A percentile compares a stretch with the other conserved stretches of the same genome.
Evolutionary conservation across 2,113 vertebrate genomes (phyloP).

Genomic region (Caretta caretta): DNA sequence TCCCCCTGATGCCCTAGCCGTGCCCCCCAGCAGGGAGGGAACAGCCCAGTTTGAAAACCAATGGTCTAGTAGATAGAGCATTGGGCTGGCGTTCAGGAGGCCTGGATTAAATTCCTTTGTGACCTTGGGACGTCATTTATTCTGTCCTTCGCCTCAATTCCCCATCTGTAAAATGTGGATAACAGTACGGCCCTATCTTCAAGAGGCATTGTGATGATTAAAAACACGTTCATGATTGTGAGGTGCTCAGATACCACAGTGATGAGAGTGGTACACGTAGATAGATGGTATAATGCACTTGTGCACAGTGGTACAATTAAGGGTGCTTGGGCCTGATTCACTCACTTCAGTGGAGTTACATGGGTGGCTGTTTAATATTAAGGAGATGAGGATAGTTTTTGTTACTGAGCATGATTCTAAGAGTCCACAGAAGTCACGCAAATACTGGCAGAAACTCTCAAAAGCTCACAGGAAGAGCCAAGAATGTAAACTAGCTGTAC

Average conservation of each 20-base stretch:
- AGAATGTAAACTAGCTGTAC: not conserved
- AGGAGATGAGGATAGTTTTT: not conserved
- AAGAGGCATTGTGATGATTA: not conserved
- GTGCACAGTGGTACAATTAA: not conserved
- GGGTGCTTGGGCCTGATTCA: not conserved
- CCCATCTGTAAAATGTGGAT: not conserved
- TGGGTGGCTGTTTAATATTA: not conserved
- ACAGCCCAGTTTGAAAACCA: not conserved
- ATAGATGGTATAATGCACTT: not conserved
- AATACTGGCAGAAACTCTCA: not conserved
- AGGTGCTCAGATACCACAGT: not conserved
- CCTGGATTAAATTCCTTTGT: rapidly evolving
- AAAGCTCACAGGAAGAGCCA: slow-evolving; percentile 47
- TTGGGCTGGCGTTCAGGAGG: not conserved
- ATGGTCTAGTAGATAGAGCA: not conserved
- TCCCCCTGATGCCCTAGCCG: not conserved
- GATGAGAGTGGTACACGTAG: not conserved
- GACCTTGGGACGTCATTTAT: not conserved
- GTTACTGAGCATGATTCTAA: not conserved
- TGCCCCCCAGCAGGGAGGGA: not conserved
- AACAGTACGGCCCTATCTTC: not conserved
- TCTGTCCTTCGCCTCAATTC: not conserved
- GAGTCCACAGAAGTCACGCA: rapidly evolving
- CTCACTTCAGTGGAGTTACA: not conserved
- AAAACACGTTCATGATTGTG: not conserved